Conservation (phyloP, 2,113 vertebrate species). For the Thamnophis sirtalis region DNA sequence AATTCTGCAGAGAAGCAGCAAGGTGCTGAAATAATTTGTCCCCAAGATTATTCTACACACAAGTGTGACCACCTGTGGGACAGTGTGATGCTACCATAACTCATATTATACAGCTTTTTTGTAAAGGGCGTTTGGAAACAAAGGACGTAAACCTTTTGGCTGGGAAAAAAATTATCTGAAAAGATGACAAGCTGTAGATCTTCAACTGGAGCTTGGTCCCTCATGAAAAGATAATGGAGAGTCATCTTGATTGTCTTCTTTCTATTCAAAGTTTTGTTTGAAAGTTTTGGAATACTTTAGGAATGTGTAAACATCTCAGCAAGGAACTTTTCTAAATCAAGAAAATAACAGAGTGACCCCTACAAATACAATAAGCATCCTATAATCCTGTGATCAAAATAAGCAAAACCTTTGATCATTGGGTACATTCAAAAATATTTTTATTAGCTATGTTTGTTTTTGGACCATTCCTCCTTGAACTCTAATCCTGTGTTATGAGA, state of each 20-base stretch:
- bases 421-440: neutral
- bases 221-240: conserved; percentile 19
- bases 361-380: neutral
- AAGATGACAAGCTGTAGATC: neutral
- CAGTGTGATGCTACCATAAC: neutral
- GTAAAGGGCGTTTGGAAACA: neutral
- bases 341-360: neutral
- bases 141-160: neutral
- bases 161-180: neutral
- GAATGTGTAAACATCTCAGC: neutral
- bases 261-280: neutral
- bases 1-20: conserved; percentile 4
- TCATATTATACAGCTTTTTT: conserved; percentile 8
- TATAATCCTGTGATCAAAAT: neutral
- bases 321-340: neutral
- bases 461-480: neutral
- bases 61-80: neutral
- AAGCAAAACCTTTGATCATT: neutral
- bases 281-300: conserved; percentile 1
- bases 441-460: neutral
- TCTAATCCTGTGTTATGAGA: neutral
- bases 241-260: conserved; percentile 6
- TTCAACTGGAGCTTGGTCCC: neutral
- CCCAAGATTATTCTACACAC: conserved; percentile 16
- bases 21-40: conserved; percentile 6